Evolutionary conservation across 2,113 vertebrate genomes (phyloP), one percentile per base, ranked within the genome.

Genomic region (Atlantisia rogersi): DNA sequence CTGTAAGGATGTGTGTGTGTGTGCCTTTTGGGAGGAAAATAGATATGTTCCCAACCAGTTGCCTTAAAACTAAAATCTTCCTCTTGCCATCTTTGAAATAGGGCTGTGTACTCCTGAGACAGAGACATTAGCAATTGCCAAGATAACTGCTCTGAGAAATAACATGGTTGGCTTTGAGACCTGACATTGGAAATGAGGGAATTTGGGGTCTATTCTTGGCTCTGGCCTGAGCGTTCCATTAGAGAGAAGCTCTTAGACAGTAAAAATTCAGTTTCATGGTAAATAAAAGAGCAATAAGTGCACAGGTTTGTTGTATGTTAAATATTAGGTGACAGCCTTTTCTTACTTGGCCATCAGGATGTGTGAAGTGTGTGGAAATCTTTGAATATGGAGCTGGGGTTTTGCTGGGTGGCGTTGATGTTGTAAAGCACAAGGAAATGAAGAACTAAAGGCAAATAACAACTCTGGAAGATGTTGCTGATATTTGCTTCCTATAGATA

Each of bases 161-260:
- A 93, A 39, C 35, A n/a, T 12, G 44, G 37, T 58, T 67, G n/a
- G 26, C 75, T 60, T 95, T 59, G 67, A 79, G 86, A 63, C 14
- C 44, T 74, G 48, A 8, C 4, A 0, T 14, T 70, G 88, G 71
- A 90, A 93, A 96, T 83, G 83, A 95, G 94, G 89, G 74, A 42
- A 60, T 94, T 93, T 93, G 68, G 64, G 90, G 90, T 96, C 92
- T 32, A 0, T 86, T 78, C 90, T 68, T 93, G 71, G 75, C 52
- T 94, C 62, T 15, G 82, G 31, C 52, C 63, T 87, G 74, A 93
- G 55, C 88, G 88, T 92, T 90, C 95, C 90, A 77, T 92, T 78
- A 89, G 46, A 70, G 69, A 46, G 76, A 96, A 88, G 71, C 88
- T 96, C 80, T 92, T 95, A 80, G 32, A 17, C 46, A 40, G 92